A percentile compares a stretch with the other conserved stretches of the same genome.
Conservation (phyloP, 2,888 invertebrate species). For the Dasysyrphus tricinctus region DNA sequence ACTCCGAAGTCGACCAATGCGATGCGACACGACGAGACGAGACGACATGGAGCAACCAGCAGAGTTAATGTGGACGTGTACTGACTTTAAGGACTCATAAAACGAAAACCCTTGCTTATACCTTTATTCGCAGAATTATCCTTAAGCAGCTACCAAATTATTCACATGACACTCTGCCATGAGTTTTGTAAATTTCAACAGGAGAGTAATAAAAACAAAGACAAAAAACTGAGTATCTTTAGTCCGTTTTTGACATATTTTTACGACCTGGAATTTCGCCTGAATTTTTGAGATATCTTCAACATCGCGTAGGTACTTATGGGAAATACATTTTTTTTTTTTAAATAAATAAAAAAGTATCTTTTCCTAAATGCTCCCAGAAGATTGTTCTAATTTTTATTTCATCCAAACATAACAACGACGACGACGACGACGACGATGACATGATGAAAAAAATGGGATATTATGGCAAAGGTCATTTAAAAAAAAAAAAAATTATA, state of each 20-base stretch:
- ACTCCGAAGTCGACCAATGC: background rate
- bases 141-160: constrained; percentile 59
- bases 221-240: constrained; percentile 2
- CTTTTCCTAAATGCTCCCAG: constrained; percentile 70
- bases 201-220: constrained; percentile 65
- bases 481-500: constrained; percentile 13
- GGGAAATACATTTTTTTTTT: constrained; percentile 37
- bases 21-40: background rate
- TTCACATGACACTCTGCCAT: constrained; percentile 53
- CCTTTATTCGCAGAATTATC: constrained; percentile 64
- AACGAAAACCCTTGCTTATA: constrained; percentile 65
- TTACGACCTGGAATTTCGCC: constrained; percentile 64
- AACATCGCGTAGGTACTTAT: constrained; percentile 18
- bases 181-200: constrained; percentile 54
- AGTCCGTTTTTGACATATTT: constrained; percentile 59
- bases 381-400: constrained; percentile 63
- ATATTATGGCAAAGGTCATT: constrained; percentile 54
- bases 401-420: constrained; percentile 20
- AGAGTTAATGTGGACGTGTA: background rate
- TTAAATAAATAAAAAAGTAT: constrained; percentile 12
- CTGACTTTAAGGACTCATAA: constrained; percentile 58
- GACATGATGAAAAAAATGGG: constrained; percentile 21
- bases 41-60: background rate
- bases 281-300: constrained; percentile 59
- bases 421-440: constrained; percentile 9